Evolutionary conservation across 2,113 vertebrate genomes (phyloP).

Genomic region (Mus spicilegus): DNA sequence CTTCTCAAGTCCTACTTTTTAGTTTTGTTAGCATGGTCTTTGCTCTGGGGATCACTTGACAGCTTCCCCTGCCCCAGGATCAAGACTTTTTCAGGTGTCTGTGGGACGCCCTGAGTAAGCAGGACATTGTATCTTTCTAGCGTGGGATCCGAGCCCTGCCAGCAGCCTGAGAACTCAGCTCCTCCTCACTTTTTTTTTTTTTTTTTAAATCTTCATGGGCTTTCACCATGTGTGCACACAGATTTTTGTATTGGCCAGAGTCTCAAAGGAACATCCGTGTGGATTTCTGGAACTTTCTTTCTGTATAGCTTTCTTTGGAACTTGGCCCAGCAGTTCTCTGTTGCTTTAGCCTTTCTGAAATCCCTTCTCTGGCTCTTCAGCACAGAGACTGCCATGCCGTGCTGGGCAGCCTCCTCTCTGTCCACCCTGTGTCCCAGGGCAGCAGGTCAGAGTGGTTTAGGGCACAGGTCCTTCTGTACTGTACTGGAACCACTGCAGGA

Average conservation of each 20-base stretch:
- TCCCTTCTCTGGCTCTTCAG: neutral
- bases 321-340: neutral
- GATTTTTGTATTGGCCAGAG: neutral
- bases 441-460: neutral
- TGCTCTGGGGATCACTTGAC: neutral
- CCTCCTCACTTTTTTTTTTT: neutral
- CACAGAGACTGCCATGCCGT: neutral
- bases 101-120: neutral
- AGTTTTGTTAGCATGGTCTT: neutral
- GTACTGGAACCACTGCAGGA: neutral
- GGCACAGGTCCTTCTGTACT: neutral
- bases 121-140: neutral
- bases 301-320: neutral
- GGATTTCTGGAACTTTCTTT: neutral
- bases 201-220: fast-evolving
- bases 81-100: neutral
- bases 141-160: neutral
- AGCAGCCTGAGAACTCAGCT: neutral
- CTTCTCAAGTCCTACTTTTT: neutral
- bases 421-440: neutral
- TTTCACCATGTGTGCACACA: neutral
- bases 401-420: neutral
- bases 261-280: too few relatives aligned
- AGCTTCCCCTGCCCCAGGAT: neutral
- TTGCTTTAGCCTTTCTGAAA: neutral